Conservation (phyloP, 2,797 vertebrate species). For the Anas bahamensis region DNA sequence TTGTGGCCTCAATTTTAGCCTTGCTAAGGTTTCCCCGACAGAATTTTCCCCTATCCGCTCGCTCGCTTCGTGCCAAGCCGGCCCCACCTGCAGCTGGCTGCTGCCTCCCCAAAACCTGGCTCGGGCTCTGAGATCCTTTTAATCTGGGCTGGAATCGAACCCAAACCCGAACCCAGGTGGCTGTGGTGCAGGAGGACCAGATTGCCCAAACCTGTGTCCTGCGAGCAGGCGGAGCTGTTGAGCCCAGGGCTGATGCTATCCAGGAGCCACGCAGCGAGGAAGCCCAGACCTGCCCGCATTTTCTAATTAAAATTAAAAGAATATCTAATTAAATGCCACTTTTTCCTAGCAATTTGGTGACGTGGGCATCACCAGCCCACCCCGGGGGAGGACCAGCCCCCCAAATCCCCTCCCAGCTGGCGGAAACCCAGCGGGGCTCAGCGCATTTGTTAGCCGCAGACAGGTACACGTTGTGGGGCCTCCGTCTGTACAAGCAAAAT, state of each 20-base stretch:
- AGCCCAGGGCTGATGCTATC: background rate
- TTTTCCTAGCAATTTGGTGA: background rate
- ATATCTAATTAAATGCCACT: background rate
- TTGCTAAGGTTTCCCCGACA: background rate
- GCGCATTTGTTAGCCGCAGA: background rate
- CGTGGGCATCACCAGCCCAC: background rate
- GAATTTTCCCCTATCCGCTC: background rate
- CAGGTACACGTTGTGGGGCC: background rate
- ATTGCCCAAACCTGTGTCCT: background rate
- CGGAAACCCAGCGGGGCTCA: background rate
- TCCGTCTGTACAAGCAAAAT: conserved; percentile 10
- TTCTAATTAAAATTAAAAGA: background rate
- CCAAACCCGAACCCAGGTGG: too few relatives aligned
- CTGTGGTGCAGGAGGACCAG: too few relatives aligned
- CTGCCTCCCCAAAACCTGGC: background rate
- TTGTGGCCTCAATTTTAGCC: background rate
- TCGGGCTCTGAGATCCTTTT: background rate
- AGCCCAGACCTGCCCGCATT: background rate
- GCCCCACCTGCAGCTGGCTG: background rate
- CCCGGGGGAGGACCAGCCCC: background rate
- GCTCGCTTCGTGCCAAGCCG: background rate
- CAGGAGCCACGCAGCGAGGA: background rate
- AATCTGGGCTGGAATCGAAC: background rate
- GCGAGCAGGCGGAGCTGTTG: too few relatives aligned
- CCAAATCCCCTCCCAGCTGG: background rate